phyloP scores from a whole-genome alignment of 2,113 vertebrate species.

The Sorex araneus region DNA sequence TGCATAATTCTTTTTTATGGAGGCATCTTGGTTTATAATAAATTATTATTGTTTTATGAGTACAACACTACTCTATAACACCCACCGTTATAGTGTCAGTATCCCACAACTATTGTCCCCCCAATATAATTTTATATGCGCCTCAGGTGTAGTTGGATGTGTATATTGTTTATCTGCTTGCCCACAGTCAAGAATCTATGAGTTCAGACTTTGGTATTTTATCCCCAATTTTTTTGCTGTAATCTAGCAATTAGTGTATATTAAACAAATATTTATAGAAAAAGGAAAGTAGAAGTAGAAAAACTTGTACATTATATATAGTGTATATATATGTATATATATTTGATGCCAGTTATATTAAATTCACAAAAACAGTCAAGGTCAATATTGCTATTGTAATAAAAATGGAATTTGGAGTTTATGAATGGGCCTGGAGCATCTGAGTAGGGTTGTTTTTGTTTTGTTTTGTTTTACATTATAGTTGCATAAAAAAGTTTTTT shows the following conservation, averaged over 20 bases:
- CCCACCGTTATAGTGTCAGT: too few species aligned
- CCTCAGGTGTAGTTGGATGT: not conserved
- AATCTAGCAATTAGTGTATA: not conserved
- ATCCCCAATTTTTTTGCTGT: not conserved
- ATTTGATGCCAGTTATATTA: not conserved
- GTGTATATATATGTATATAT: not conserved
- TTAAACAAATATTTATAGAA: constrained; percentile 11
- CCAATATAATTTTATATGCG: not conserved
- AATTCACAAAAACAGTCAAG: not conserved
- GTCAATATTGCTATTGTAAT: not conserved
- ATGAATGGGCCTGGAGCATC: not conserved
- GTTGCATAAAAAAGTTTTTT: not conserved
- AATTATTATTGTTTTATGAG: too few species aligned
- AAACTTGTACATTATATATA: not conserved
- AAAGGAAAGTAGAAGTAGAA: not conserved
- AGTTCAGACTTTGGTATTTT: not conserved
- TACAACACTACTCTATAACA: too few species aligned
- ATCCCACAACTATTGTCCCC: too few species aligned
- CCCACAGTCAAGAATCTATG: not conserved
- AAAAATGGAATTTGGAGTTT: not conserved
- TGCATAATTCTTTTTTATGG: too few species aligned
- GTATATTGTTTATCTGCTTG: not conserved
- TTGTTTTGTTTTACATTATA: not conserved
- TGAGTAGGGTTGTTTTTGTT: not conserved
- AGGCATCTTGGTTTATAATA: too few species aligned